Evolutionary conservation across 2,888 invertebrate genomes (phyloP).

Genomic region (Euzophera pinguis): DNA sequence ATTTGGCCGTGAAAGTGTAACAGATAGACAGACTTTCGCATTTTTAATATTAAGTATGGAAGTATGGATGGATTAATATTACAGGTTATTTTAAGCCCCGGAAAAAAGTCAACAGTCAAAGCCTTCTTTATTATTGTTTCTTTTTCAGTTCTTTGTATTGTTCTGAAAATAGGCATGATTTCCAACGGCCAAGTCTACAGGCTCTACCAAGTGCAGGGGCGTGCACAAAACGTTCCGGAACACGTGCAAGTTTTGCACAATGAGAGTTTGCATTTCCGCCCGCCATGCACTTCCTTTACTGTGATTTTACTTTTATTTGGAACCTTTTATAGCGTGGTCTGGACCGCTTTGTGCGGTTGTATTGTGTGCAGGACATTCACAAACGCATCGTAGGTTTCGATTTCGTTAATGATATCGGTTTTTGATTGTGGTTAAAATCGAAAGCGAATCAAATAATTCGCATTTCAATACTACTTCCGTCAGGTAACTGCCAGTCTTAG

Average conservation of each 20-base stretch:
- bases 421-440: slow-evolving; percentile 67
- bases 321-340: slow-evolving; percentile 67
- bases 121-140: too few species aligned
- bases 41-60: too few species aligned
- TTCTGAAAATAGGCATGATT: slow-evolving; percentile 50
- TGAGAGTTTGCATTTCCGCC: slow-evolving; percentile 78
- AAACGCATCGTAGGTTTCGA: slow-evolving; percentile 76
- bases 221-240: slow-evolving; percentile 71
- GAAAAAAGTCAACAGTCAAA: too few species aligned
- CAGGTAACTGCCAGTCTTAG: slow-evolving; percentile 16
- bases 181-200: slow-evolving; percentile 47
- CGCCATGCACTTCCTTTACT: slow-evolving; percentile 77
- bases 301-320: slow-evolving; percentile 73
- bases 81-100: too few species aligned
- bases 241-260: slow-evolving; percentile 77
- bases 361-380: slow-evolving; percentile 71
- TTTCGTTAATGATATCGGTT: slow-evolving; percentile 77
- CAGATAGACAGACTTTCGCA: too few species aligned
- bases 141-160: slow-evolving; percentile 11
- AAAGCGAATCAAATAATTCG: slow-evolving; percentile 54
- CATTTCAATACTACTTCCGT: slow-evolving; percentile 26
- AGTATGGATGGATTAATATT: too few species aligned
- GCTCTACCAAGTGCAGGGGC: slow-evolving; percentile 49
- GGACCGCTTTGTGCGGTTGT: slow-evolving; percentile 57
- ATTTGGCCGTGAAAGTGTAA: too few species aligned